These are phyloP conservation scores for Chironomus tepperi DNA, from an alignment of 1,140 invertebrate genomes.

Conservation along the genomic window DNA sequence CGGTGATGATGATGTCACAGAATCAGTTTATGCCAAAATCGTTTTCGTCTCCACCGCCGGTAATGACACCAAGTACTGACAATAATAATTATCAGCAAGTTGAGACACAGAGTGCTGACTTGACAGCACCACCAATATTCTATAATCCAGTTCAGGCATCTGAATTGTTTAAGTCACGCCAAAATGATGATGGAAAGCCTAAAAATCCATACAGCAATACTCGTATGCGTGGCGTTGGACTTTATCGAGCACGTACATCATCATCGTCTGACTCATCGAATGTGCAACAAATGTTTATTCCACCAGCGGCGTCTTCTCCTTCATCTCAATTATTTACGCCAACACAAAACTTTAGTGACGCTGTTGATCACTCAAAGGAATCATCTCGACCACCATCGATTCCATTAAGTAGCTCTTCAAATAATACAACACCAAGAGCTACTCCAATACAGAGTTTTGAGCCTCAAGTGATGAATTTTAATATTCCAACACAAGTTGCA, in stretches of 20 bases:
- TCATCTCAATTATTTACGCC: constrained; percentile 10
- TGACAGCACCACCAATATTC: not conserved
- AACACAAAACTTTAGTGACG: not conserved
- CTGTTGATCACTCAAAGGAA: not conserved
- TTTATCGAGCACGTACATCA: not conserved
- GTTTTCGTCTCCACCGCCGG: not conserved
- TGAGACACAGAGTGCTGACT: not conserved
- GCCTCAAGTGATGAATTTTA: not conserved
- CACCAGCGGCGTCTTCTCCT: not conserved
- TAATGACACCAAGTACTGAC: not conserved
- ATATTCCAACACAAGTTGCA: not conserved
- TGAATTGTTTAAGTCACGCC: not conserved
- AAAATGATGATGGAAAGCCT: not conserved
- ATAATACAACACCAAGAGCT: not conserved
- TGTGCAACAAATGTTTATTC: not conserved
- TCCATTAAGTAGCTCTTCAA: not conserved
- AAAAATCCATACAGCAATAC: constrained; percentile 11
- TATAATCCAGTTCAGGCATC: not conserved
- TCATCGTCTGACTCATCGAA: not conserved
- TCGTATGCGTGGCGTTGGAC: not conserved
- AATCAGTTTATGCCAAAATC: not conserved
- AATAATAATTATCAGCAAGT: not conserved
- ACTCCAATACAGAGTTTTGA: not conserved
- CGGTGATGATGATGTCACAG: too few species aligned
- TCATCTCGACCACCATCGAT: not conserved